Evolutionary conservation across 2,888 invertebrate species (phyloP), one percentile per base, ranked within the genome.

Genomic region (Tetrapedia diversipes): DNA sequence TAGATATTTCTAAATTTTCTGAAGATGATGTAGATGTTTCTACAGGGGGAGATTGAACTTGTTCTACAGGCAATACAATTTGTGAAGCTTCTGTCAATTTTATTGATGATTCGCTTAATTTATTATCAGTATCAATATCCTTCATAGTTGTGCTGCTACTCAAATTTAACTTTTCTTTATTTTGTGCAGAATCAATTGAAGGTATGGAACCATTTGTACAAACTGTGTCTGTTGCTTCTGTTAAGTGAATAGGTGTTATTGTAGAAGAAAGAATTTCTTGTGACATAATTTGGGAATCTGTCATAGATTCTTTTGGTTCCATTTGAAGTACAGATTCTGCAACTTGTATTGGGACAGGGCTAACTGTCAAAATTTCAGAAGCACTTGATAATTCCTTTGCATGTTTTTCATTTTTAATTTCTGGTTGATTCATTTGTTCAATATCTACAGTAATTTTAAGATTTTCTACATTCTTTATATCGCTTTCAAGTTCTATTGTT

Each of bases 321-420:
- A 90, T 72, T 69, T 91, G 89, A 6, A 91, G 82, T 57, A 91
- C 90, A 4, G 90, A 91, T 80, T 91, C 91, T 0, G 91, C 91
- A 0, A 90, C 89, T 82, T 91, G 90, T 61, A 90, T 89, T 1
- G 91, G 91, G 41, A 91, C 91, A 10, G 87, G 82, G 64, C 86
- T 89, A 27, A 80, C 72, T 22, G 77, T 72, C 22, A 76, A 45
- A 41, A 76, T 54, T 54, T 82, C 79, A 14, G 82, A 80, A 39
- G 82, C 80, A 22, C 74, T 61, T 39, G 66, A 45, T 16, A 80
- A 34, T 57, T 74, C 45, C 27, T 82, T 71, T 10, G 77, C 74
- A 16, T 80, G 60, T n/a, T 32, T 77, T 43, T 82, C 82, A 49
- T 63, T 41, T 45, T 1, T 56, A 43, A 66, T 37, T n/a, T 60